phyloP scores from a whole-genome alignment of 2,888 invertebrate species.

The Macrophya alboannulata region DNA sequence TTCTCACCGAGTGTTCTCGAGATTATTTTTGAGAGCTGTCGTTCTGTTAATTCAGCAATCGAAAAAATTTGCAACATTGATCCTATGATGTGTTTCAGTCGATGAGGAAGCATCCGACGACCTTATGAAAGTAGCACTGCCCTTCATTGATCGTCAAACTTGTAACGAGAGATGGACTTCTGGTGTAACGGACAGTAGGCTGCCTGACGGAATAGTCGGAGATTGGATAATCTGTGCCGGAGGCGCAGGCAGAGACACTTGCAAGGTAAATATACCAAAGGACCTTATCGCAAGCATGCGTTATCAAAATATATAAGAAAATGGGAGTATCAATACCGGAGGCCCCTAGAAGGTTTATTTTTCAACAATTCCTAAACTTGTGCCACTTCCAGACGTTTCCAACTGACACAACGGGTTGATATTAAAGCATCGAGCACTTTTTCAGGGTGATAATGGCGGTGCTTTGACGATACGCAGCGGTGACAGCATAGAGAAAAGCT shows the following conservation, averaged over 20 bases:
- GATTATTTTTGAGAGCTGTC: too few relatives aligned
- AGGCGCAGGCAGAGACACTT: constrained; percentile 80
- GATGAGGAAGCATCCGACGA: constrained; percentile 72
- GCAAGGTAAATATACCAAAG: constrained; percentile 77
- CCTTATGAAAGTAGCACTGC: constrained; percentile 82
- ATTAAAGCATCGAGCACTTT: neutral
- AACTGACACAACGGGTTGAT: neutral
- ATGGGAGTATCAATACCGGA: too few relatives aligned
- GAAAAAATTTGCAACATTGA: neutral
- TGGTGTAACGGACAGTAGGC: constrained; percentile 70
- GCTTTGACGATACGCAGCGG: constrained; percentile 81
- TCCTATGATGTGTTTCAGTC: constrained; percentile 65
- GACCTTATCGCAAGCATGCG: neutral
- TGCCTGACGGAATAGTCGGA: constrained; percentile 79
- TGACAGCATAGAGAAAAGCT: constrained; percentile 74
- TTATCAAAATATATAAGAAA: too few relatives aligned
- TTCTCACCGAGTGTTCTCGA: too few relatives aligned
- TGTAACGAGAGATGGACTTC: constrained; percentile 76
- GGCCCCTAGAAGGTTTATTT: too few relatives aligned
- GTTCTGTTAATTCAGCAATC: neutral
- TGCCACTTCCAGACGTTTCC: too few relatives aligned
- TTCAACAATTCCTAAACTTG: too few relatives aligned
- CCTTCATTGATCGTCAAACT: constrained; percentile 72
- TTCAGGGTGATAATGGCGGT: constrained; percentile 86
- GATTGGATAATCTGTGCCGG: constrained; percentile 83